Percentiles rank a stretch among this genome's conserved stretches.
These are phyloP conservation scores for Philypnodon macrostomus DNA, from an alignment of 2,797 vertebrate species.

Conservation along the genomic window DNA sequence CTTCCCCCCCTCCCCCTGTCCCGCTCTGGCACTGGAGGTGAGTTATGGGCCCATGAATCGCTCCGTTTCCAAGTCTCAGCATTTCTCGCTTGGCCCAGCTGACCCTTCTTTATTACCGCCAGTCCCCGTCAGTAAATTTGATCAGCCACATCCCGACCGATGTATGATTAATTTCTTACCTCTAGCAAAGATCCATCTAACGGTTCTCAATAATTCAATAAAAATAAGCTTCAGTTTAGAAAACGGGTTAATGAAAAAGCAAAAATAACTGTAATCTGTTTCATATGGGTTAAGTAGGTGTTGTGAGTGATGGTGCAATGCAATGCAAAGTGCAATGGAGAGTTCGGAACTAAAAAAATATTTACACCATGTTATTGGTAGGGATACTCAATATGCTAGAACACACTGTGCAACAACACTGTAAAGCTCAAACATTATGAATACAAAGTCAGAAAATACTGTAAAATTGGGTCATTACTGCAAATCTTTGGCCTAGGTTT, in stretches of 20 bases:
- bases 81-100: conserved; percentile 57
- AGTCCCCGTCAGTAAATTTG: conserved; percentile 58
- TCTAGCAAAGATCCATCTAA: conserved; percentile 49
- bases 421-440: no score
- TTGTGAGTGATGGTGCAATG: conserved; percentile 36
- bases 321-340: no score
- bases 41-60: conserved; percentile 66
- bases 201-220: conserved; percentile 55
- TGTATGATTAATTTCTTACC: conserved; percentile 57
- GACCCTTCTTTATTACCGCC: conserved; percentile 58
- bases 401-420: no score
- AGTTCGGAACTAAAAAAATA: conserved; percentile 13
- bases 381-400: no score
- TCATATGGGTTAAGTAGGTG: conserved; percentile 15
- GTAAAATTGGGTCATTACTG: no score
- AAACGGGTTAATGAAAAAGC: conserved; percentile 6
- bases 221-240: conserved; percentile 3
- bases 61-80: conserved; percentile 64
- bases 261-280: conserved; percentile 20
- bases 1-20: conserved; percentile 2
- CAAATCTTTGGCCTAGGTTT: no score
- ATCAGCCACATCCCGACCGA: conserved; percentile 33
- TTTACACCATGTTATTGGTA: no score
- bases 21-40: conserved; percentile 35
- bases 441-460: no score